Evolutionary conservation across 1,140 invertebrate genomes (phyloP).

Genomic region (Lucilia sericata): DNA sequence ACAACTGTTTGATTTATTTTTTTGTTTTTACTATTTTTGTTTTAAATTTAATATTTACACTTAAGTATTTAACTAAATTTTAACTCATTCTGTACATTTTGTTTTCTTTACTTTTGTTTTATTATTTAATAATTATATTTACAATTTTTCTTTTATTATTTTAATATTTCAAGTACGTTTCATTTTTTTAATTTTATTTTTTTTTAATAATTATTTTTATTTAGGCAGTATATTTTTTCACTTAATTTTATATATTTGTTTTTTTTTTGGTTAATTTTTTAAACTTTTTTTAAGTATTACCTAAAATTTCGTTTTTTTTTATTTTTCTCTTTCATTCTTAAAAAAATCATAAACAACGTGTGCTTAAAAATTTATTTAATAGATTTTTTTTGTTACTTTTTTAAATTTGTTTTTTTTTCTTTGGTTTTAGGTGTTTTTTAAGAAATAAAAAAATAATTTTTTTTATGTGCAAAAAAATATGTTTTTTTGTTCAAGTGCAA

Average conservation of each 20-base stretch:
- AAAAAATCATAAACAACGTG: constrained; percentile 39
- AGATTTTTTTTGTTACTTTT: constrained; percentile 45
- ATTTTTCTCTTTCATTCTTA: constrained; percentile 48
- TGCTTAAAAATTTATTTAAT: constrained; percentile 44
- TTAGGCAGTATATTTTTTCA: constrained; percentile 42
- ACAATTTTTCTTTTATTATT: background rate
- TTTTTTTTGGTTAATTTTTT: constrained; percentile 17
- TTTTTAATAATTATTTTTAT: constrained; percentile 26
- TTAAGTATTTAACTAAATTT: constrained; percentile 7
- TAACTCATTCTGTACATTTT: background rate
- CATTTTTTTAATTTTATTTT: background rate
- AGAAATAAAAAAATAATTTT: constrained; percentile 34
- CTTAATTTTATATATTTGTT: constrained; percentile 35
- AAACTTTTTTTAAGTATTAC: constrained; percentile 22
- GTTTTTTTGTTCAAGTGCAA: constrained; percentile 47
- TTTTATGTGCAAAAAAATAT: constrained; percentile 46
- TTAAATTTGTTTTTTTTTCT: constrained; percentile 22
- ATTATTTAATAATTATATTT: background rate
- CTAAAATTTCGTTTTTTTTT: constrained; percentile 53
- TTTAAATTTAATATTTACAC: constrained; percentile 34
- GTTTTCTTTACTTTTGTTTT: background rate
- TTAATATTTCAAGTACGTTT: constrained; percentile 27
- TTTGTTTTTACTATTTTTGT: background rate
- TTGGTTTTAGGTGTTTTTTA: constrained; percentile 43
- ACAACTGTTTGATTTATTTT: constrained; percentile 17